Percentiles rank a stretch among this genome's conserved stretches.
phyloP scores from a whole-genome alignment of 1,140 invertebrate genomes.

The Bathynomus jamesi region DNA sequence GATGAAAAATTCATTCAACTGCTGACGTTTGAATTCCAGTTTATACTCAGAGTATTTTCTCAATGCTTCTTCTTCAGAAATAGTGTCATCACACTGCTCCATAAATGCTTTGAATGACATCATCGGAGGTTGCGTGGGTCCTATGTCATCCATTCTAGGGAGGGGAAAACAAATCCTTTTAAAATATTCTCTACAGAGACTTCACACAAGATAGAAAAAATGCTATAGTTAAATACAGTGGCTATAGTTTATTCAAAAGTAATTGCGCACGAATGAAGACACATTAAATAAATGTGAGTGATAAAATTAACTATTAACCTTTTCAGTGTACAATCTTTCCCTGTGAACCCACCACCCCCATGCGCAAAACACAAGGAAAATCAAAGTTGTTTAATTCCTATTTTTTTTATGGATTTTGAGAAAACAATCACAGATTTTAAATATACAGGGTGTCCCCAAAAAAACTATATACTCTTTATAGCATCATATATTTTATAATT shows the following conservation, averaged over 20 bases:
- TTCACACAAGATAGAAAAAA: no score
- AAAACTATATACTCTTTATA: no score
- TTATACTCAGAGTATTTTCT: constrained; percentile 99
- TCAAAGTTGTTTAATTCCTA: no score
- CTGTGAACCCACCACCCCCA: no score
- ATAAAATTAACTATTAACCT: not conserved
- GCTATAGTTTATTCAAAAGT: not conserved
- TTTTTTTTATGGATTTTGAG: no score
- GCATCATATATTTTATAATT: no score
- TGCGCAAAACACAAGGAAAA: no score
- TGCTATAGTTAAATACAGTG: not conserved
- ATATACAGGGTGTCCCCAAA: no score
- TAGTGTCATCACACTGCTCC: constrained; percentile 90
- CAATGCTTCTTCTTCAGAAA: constrained; percentile 93
- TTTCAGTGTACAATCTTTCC: not conserved
- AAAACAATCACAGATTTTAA: no score
- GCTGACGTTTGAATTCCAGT: constrained; percentile 88
- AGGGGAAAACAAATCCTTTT: no score
- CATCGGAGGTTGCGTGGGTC: constrained; percentile 72
- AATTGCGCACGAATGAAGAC: constrained; percentile 1
- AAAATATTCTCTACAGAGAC: no score
- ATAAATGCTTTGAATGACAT: constrained; percentile 96
- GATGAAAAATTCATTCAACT: constrained; percentile 97
- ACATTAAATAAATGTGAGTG: not conserved
- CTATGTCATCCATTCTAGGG: constrained; percentile 38